Evolutionary conservation across 2,888 invertebrate species (phyloP), one percentile per base, ranked within the genome.

Genomic region (Tachina lurida): DNA sequence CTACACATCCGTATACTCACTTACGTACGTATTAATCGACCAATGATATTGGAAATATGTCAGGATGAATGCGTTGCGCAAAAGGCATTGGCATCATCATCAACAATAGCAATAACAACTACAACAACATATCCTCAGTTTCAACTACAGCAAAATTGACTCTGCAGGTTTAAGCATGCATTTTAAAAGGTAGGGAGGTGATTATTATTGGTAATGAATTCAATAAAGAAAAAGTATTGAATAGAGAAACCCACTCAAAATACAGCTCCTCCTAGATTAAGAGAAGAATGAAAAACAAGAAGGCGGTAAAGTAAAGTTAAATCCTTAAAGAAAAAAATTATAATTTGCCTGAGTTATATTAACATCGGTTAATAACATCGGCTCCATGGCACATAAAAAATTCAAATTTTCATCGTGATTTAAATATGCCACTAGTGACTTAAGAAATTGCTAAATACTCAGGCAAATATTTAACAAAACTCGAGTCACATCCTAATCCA

Each of bases 41-140:
- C 91, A 91, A 91, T 91, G 91, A 91, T 91, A 91, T 91, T 91
- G 91, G 91, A 91, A 91, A 91, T 91, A 91, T 91, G 91, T 91
- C 91, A 91, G 83, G 91, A 90, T 91, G 91, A 86, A 86, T 86
- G 86, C 86, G 83, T 86, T 86, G 86, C 86, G 86, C 86, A 86
- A 86, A 80, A 86, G 86, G 83, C 85, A 87, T 82, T 83, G 83
- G 76, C 87, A 81, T 87, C 87, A 80, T 82, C 77, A 76, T 75
- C 78, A 75, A 67, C 84, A 82, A 47, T 56, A 70, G 17, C 76
- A 78, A 70, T 52, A 78, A 47, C 68, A 70, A 54, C 52, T 19
- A 22, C 68, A 31, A 45, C 60, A 45, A 62, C 47, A 71, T 58
- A 70, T 70, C 63, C 39, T 70, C 52, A 71, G n/a, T 54, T 45